These are phyloP conservation scores for Bombyx mandarina DNA, from an alignment of 1,140 invertebrate species.

Conservation along the genomic window DNA sequence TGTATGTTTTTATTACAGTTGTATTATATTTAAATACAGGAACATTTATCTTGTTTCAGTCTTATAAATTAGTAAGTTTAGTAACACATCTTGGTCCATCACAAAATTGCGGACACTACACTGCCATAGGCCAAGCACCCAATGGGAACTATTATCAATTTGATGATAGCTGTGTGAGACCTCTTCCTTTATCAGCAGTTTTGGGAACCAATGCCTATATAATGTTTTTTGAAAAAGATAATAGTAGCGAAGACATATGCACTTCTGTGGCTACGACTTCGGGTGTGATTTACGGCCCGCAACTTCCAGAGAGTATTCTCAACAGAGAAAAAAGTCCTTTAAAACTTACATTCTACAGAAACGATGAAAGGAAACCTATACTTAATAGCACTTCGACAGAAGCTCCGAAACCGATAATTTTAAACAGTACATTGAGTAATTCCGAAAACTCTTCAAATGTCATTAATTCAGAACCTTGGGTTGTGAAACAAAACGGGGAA, in stretches of 20 bases:
- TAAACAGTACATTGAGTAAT: slow-evolving; percentile 57
- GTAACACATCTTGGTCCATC: slow-evolving; percentile 96
- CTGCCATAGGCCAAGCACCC: slow-evolving; percentile 88
- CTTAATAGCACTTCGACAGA: slow-evolving; percentile 37
- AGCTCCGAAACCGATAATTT: slow-evolving; percentile 45
- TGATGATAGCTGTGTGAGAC: slow-evolving; percentile 79
- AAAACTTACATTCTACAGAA: slow-evolving; percentile 51
- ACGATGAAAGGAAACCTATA: slow-evolving; percentile 49
- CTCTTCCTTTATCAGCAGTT: slow-evolving; percentile 80
- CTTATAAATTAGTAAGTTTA: slow-evolving; percentile 93
- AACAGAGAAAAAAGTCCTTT: slow-evolving; percentile 58
- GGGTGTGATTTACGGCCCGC: slow-evolving; percentile 52
- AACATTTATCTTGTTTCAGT: slow-evolving; percentile 43
- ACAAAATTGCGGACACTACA: slow-evolving; percentile 97
- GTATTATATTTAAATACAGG: background rate
- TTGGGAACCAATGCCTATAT: slow-evolving; percentile 90
- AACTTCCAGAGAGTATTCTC: slow-evolving; percentile 49
- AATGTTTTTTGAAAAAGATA: slow-evolving; percentile 88
- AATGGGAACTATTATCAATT: slow-evolving; percentile 90
- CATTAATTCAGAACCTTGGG: slow-evolving; percentile 51
- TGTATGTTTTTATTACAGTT: background rate
- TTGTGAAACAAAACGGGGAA: slow-evolving; percentile 61
- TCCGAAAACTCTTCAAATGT: slow-evolving; percentile 34
- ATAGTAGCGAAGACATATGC: slow-evolving; percentile 37
- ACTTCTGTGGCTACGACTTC: slow-evolving; percentile 35